Percentiles rank a stretch among this genome's conserved stretches.
These are phyloP conservation scores for Cryptoleucopteryx plumbea DNA, from an alignment of 2,113 vertebrate genomes.

Conservation along the genomic window DNA sequence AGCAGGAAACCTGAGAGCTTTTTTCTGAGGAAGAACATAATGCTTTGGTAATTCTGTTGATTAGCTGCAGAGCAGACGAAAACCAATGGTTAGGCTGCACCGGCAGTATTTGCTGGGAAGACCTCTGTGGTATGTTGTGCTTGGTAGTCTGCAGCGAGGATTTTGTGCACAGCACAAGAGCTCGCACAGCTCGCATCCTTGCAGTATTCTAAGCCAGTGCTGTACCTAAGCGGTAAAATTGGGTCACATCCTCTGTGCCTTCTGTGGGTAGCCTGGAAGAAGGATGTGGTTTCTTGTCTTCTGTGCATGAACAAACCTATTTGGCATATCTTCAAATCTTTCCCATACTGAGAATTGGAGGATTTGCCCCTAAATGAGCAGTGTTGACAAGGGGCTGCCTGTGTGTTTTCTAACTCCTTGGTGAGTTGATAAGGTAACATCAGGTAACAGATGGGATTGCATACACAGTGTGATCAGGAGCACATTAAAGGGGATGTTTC, in stretches of 20 bases:
- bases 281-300: background rate
- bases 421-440: background rate
- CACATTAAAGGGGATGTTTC: background rate
- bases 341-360: background rate
- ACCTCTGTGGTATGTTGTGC: background rate
- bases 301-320: background rate
- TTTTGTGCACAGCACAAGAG: background rate
- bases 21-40: background rate
- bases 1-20: background rate
- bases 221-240: background rate
- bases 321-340: background rate
- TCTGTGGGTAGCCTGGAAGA: background rate
- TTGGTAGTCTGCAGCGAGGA: background rate
- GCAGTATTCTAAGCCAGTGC: background rate
- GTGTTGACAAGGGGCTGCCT: background rate
- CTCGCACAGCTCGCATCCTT: background rate
- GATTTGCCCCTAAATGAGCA: background rate
- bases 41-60: background rate
- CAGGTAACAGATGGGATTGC: background rate
- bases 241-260: background rate
- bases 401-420: accelerated
- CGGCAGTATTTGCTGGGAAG: background rate
- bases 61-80: background rate
- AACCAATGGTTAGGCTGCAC: background rate
- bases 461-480: background rate